A percentile compares a stretch with the other conserved stretches of the same genome.
phyloP scores from a whole-genome alignment of 2,888 invertebrate genomes.

The Orthosia cruda region DNA sequence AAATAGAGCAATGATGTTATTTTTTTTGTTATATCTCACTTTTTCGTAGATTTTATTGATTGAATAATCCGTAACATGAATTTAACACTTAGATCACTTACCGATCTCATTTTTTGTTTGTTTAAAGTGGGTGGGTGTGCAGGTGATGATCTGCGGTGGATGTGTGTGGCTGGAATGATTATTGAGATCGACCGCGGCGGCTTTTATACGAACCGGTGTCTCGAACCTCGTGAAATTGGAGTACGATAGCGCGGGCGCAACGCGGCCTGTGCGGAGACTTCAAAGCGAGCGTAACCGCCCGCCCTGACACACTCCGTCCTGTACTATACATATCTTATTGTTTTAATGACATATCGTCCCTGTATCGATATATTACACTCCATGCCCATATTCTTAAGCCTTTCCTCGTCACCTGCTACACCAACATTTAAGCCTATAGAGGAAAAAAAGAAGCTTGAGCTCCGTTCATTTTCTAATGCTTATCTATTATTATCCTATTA shows the following conservation, averaged over 20 bases:
- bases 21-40: neutral
- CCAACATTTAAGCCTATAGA: no score
- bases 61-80: slow-evolving; percentile 33
- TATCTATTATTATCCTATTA: neutral
- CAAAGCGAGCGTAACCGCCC: slow-evolving; percentile 74
- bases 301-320: slow-evolving; percentile 66
- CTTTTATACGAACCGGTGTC: slow-evolving; percentile 86
- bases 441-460: no score
- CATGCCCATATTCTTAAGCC: neutral
- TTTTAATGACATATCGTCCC: slow-evolving; percentile 30
- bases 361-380: slow-evolving; percentile 9
- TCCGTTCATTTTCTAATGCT: slow-evolving; percentile 24
- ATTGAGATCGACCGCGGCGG: slow-evolving; percentile 85
- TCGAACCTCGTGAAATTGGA: slow-evolving; percentile 88
- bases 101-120: slow-evolving; percentile 86
- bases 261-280: slow-evolving; percentile 66
- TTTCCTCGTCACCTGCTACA: slow-evolving; percentile 6
- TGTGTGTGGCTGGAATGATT: slow-evolving; percentile 89
- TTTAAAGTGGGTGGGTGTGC: slow-evolving; percentile 72
- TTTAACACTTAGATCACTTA: slow-evolving; percentile 78
- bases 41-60: slow-evolving; percentile 14
- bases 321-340: slow-evolving; percentile 20
- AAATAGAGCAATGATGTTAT: neutral
- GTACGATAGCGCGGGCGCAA: slow-evolving; percentile 76
- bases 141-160: slow-evolving; percentile 85